Evolutionary conservation across 2,113 vertebrate genomes (phyloP).

Genomic region (Orycteropus afer): DNA sequence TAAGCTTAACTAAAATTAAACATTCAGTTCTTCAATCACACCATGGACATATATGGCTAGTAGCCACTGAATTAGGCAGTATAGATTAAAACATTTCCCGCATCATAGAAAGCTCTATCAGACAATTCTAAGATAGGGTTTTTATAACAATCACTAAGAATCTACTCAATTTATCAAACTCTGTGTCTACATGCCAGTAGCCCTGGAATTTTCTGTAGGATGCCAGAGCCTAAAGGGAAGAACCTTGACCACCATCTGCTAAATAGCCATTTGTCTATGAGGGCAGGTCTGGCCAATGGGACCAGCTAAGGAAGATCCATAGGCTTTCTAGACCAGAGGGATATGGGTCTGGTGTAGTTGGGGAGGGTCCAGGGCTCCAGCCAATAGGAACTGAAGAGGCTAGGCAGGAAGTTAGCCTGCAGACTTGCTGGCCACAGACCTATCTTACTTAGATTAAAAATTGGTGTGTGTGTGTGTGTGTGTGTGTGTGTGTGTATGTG

Average conservation of each 20-base stretch:
- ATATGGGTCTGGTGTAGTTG: neutral
- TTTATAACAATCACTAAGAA: conserved; percentile 7
- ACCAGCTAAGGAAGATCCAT: neutral
- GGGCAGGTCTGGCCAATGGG: neutral
- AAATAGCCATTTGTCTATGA: neutral
- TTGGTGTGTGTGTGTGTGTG: neutral
- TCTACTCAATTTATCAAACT: neutral
- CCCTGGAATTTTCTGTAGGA: neutral
- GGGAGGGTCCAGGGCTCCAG: neutral
- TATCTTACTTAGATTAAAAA: neutral
- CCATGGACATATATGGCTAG: neutral
- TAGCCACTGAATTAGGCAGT: neutral
- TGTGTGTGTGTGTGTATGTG: too few species aligned
- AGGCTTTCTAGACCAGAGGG: neutral
- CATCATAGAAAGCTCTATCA: neutral
- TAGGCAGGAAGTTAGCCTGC: neutral
- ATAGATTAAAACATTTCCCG: neutral
- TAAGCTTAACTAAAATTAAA: neutral
- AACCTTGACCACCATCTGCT: neutral
- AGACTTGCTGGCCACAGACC: neutral
- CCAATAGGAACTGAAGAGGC: neutral
- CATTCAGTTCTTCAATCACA: neutral
- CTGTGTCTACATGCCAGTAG: neutral
- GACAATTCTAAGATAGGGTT: neutral
- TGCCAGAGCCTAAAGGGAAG: neutral